phyloP scores from a whole-genome alignment of 2,888 invertebrate species.

The Nymphalis c-album region DNA sequence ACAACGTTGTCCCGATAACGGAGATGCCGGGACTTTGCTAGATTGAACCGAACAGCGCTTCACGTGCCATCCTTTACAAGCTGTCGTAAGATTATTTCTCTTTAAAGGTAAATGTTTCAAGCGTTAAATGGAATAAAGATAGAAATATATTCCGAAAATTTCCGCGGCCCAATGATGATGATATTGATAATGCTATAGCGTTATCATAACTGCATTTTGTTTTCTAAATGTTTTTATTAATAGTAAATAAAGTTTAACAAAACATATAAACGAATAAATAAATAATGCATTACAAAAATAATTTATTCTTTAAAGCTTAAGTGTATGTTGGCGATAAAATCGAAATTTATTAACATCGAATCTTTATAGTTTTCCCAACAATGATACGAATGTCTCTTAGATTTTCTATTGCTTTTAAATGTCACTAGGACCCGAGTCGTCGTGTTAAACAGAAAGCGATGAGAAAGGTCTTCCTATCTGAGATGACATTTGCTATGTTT shows the following conservation, averaged over 20 bases:
- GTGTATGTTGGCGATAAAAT: constrained; percentile 17
- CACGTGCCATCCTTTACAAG: constrained; percentile 48
- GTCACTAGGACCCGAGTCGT: constrained; percentile 61
- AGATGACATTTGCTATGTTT: constrained; percentile 33
- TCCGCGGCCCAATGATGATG: no score
- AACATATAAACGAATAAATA: neutral
- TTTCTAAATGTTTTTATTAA: no score
- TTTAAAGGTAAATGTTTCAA: constrained; percentile 13
- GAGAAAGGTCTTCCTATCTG: constrained; percentile 34
- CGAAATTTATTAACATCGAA: constrained; percentile 41
- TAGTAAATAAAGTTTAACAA: no score
- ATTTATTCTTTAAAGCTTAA: neutral
- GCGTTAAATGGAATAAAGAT: neutral
- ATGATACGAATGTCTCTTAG: constrained; percentile 47
- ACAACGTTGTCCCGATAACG: constrained; percentile 75
- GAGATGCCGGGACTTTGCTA: constrained; percentile 69
- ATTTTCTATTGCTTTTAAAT: constrained; percentile 65
- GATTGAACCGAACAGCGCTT: constrained; percentile 58
- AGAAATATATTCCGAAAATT: no score
- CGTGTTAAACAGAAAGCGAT: constrained; percentile 38
- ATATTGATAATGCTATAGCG: no score
- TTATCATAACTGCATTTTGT: no score
- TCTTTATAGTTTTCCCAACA: constrained; percentile 37
- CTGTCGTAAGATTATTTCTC: constrained; percentile 29
- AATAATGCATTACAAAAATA: neutral